Evolutionary conservation across 2,888 invertebrate genomes (phyloP).

Genomic region (Ischnus inquisitorius): DNA sequence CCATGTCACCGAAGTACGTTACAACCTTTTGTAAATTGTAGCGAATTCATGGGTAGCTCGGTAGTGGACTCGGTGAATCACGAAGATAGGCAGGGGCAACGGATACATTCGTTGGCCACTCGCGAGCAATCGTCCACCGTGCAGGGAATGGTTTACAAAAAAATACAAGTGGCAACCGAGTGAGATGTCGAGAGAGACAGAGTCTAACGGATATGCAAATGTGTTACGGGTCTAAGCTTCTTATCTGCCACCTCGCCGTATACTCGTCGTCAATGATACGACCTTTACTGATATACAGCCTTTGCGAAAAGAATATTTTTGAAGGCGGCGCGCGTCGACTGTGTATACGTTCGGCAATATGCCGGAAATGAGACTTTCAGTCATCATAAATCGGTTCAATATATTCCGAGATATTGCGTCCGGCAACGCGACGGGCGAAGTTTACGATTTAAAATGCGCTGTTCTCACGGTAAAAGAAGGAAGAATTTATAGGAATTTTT

Average conservation of each 20-base stretch:
- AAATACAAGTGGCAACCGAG: neutral
- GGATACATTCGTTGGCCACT: constrained; percentile 12
- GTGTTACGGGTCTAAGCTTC: constrained; percentile 41
- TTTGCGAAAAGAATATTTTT: neutral
- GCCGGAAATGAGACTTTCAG: too few relatives aligned
- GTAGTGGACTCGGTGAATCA: constrained; percentile 55
- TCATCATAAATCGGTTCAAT: too few relatives aligned
- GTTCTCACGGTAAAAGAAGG: too few relatives aligned
- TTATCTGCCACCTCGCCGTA: constrained; percentile 19
- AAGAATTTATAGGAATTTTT: too few relatives aligned
- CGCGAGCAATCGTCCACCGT: neutral
- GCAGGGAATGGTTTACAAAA: neutral
- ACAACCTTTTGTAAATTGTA: constrained; percentile 77
- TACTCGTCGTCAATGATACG: too few relatives aligned
- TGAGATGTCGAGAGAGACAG: constrained; percentile 20
- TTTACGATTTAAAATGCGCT: too few relatives aligned
- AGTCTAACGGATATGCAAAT: constrained; percentile 71
- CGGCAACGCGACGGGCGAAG: too few relatives aligned
- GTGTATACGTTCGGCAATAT: too few relatives aligned
- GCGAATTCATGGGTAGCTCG: constrained; percentile 74
- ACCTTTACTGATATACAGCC: neutral
- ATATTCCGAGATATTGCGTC: too few relatives aligned
- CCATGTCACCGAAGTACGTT: constrained; percentile 70
- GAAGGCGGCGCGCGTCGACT: too few relatives aligned
- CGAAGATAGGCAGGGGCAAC: constrained; percentile 26